A percentile compares a stretch with the other conserved stretches of the same genome.
phyloP scores from a whole-genome alignment of 2,888 invertebrate genomes.

The Taphrorychus bicolor region DNA sequence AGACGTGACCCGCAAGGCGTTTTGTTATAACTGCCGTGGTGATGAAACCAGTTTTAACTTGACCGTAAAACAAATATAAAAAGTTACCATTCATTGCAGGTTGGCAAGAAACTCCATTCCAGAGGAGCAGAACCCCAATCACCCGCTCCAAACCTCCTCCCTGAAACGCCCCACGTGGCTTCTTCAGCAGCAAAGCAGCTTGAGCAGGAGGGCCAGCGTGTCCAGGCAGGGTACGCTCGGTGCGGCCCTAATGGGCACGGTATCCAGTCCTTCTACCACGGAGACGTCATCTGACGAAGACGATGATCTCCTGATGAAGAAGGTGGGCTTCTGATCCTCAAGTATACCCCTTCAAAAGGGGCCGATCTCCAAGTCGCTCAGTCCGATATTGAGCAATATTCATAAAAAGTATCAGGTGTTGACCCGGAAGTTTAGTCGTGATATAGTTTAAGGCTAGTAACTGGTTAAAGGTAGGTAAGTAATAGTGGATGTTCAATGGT shows the following conservation, averaged over 20 bases:
- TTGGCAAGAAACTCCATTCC: slow-evolving; percentile 74
- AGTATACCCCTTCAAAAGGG: slow-evolving; percentile 32
- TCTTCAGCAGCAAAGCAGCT: slow-evolving; percentile 53
- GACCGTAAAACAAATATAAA: too few species aligned
- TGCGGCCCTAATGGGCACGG: slow-evolving; percentile 63
- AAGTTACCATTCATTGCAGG: slow-evolving; percentile 54
- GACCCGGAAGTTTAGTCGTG: slow-evolving; percentile 29
- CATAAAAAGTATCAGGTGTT: slow-evolving; percentile 30
- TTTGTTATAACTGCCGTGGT: background rate
- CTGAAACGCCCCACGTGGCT: slow-evolving; percentile 56
- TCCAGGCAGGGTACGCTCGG: slow-evolving; percentile 69
- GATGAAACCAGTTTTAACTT: background rate
- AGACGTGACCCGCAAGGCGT: background rate
- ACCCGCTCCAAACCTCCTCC: slow-evolving; percentile 47
- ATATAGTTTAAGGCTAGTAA: slow-evolving; percentile 24
- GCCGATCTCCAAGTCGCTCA: slow-evolving; percentile 33
- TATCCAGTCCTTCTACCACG: slow-evolving; percentile 67
- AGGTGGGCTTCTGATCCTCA: slow-evolving; percentile 51
- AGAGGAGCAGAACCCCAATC: slow-evolving; percentile 62
- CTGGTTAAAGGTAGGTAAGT: background rate
- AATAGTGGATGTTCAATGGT: background rate
- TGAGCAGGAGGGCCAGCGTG: slow-evolving; percentile 66
- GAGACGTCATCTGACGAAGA: slow-evolving; percentile 61
- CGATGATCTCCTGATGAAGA: slow-evolving; percentile 57
- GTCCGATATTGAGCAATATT: slow-evolving; percentile 36